Base-by-base conservation (phyloP, 37 sponge, comb jelly and placozoan species). In the Chondrilla cf. caribensis region DNA sequence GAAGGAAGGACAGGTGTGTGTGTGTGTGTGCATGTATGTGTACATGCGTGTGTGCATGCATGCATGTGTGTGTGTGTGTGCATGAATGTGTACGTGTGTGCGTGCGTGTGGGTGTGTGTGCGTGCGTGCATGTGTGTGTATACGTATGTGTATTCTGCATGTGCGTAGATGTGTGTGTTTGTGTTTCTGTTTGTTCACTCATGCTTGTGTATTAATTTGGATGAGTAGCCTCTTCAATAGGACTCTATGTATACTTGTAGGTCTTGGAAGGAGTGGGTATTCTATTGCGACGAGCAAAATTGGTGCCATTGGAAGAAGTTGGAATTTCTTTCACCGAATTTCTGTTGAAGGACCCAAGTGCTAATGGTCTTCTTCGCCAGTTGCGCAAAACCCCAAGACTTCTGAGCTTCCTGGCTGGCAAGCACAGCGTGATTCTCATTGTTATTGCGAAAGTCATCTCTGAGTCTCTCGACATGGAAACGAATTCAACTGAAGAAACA, bases 251-350 rank as follows among this genome's bases (percentile, higher is more conserved):
- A 11, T 55, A 55, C 57, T 29, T 47, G 18, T 82, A 94, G 92
- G 81, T 86, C 14, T 58, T 85, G 22, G 95, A 95, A 59, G 95
- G 95, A 54, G 95, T 90, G 42, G 93, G 90, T 18, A 87, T 89
- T 14, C 60, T 92, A 28, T 90, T 80, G 71, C 62, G 86, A 5
- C 32, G 62, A 21, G 81, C 83, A 19, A 89, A 85, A 72, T 87
- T 92, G 26, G 51, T 77, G 22, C 58, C 81, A 2, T 54, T 95
- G 14, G 55, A 54, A n/a, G 19, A 54, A 19, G 77, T 81, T 14
- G 58, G 62, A 42, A 55, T 66, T 5, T 62, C 82, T 17, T 72
- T 93, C 7, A 83, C 72, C 7, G 68, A 79, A 18, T 93, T 86
- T 60, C 64, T 93, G 14, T 72, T 83, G 40, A 68, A 64, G 8